Percentiles rank a stretch among this genome's conserved stretches.
phyloP scores from a whole-genome alignment of 1,140 invertebrate species.

The Pteromalus puparum region DNA sequence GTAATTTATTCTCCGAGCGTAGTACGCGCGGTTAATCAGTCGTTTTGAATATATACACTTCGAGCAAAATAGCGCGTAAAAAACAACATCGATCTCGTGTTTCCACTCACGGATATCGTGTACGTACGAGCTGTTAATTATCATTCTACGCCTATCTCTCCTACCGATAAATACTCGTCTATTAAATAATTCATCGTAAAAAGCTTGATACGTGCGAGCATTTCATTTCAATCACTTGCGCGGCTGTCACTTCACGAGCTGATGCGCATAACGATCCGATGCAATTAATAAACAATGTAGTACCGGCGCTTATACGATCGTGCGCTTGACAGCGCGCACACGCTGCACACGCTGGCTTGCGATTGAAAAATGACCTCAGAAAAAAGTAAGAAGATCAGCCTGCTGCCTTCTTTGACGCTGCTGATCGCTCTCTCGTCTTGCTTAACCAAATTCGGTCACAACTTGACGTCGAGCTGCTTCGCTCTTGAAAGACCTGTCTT shows the following conservation, averaged over 20 bases:
- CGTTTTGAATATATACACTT: too few relatives aligned
- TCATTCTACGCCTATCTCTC: background rate
- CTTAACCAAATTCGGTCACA: slow-evolving; percentile 49
- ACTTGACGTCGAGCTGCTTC: background rate
- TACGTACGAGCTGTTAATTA: background rate
- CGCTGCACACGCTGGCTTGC: background rate
- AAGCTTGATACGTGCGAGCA: background rate
- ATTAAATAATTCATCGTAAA: slow-evolving; percentile 32
- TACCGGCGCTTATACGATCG: slow-evolving; percentile 32
- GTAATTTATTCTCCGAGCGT: too few relatives aligned
- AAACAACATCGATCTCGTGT: background rate
- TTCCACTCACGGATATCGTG: background rate
- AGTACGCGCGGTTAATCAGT: too few relatives aligned
- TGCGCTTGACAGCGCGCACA: slow-evolving; percentile 20
- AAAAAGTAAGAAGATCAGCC: slow-evolving; percentile 13
- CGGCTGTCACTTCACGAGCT: background rate
- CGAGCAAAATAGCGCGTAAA: background rate
- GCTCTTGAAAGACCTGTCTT: background rate
- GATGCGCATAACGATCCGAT: background rate
- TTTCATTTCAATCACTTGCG: slow-evolving; percentile 32
- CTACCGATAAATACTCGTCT: slow-evolving; percentile 27
- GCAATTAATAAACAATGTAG: slow-evolving; percentile 52
- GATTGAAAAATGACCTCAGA: slow-evolving; percentile 45
- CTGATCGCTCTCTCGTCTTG: slow-evolving; percentile 12
- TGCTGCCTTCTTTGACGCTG: slow-evolving; percentile 24